Percentiles rank a stretch among this genome's conserved stretches.
Evolutionary conservation across 2,888 invertebrate genomes (phyloP).

Genomic region (Ctenicera cuprea): DNA sequence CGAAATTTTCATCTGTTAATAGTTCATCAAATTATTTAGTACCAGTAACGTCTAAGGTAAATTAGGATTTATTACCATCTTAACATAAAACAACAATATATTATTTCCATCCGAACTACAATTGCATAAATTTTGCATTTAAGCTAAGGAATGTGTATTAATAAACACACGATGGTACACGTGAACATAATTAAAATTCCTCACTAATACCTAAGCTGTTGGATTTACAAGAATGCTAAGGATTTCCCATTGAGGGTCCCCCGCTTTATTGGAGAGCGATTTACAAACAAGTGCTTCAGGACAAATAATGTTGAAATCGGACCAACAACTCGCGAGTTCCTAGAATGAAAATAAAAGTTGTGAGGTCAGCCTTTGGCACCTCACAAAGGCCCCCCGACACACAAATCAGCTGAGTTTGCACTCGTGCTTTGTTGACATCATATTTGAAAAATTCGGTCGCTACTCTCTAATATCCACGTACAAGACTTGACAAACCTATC

Average conservation of each 20-base stretch:
- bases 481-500: background rate
- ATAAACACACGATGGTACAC: conserved; percentile 2
- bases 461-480: background rate
- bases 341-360: conserved; percentile 33
- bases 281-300: conserved; percentile 4
- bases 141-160: background rate
- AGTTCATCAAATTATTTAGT: too few species aligned
- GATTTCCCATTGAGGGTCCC: conserved; percentile 2
- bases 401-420: conserved; percentile 38
- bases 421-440: conserved; percentile 40
- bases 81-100: too few species aligned
- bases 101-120: too few species aligned
- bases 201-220: background rate
- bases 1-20: too few species aligned
- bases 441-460: conserved; percentile 33
- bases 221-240: conserved; percentile 21
- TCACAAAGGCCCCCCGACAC: conserved; percentile 34
- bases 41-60: too few species aligned
- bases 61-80: too few species aligned
- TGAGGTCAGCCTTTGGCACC: conserved; percentile 33
- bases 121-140: background rate
- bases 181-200: conserved; percentile 22
- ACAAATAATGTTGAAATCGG: conserved; percentile 15
- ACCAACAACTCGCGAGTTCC: conserved; percentile 18
- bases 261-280: background rate